phyloP scores from a whole-genome alignment of 2,888 invertebrate species.

The Apantesis nais region DNA sequence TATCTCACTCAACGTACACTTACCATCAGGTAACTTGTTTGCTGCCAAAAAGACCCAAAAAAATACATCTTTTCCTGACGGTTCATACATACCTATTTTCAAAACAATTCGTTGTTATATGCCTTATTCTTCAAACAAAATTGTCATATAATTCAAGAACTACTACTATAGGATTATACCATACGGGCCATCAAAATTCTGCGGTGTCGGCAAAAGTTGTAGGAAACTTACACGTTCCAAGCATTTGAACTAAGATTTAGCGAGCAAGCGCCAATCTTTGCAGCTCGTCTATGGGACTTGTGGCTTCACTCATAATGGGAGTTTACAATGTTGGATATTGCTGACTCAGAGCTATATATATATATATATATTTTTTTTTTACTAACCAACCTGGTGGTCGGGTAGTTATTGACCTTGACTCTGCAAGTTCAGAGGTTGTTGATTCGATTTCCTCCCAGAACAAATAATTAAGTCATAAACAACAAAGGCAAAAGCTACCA shows the following conservation, averaged over 20 bases:
- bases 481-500: too few species aligned
- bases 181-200: slow-evolving; percentile 34
- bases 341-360: neutral
- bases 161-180: neutral
- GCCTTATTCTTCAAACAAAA: neutral
- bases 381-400: too few species aligned
- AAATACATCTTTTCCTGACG: too few species aligned
- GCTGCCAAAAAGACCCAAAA: too few species aligned
- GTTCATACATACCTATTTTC: too few species aligned
- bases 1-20: too few species aligned
- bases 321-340: neutral
- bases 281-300: slow-evolving; percentile 25
- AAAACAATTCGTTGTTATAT: too few species aligned
- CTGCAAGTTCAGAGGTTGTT: neutral
- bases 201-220: slow-evolving; percentile 35
- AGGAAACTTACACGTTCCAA: slow-evolving; percentile 34
- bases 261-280: slow-evolving; percentile 22
- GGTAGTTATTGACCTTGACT: neutral
- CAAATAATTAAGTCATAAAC: too few species aligned
- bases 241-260: slow-evolving; percentile 43
- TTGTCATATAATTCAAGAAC: neutral
- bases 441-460: too few species aligned
- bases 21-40: too few species aligned
- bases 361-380: neutral
- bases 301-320: slow-evolving; percentile 17